phyloP scores from a whole-genome alignment of 2,113 vertebrate genomes.

The Microtus montanus region DNA sequence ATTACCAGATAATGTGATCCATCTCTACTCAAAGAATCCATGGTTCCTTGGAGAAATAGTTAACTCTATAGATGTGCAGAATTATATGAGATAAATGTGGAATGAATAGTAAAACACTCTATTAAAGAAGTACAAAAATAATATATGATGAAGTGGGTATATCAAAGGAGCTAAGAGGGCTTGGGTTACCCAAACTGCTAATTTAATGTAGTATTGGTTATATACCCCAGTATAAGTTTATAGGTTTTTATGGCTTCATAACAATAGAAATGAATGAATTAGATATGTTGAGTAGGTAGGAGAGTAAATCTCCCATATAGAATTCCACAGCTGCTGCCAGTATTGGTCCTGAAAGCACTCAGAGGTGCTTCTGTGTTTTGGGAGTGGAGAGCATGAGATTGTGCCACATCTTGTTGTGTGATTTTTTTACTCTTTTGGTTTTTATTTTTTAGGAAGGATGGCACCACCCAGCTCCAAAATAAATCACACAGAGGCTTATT shows the following conservation, averaged over 20 bases:
- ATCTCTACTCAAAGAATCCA: background rate
- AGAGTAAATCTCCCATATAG: background rate
- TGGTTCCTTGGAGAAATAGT: background rate
- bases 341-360: slow-evolving; percentile 46
- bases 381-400: background rate
- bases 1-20: background rate
- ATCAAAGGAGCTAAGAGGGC: background rate
- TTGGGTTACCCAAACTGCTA: background rate
- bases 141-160: background rate
- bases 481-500: no score
- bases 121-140: background rate
- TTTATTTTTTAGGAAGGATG: no score
- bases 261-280: background rate
- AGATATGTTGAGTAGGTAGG: background rate
- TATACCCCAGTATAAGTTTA: background rate
- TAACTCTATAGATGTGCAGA: background rate
- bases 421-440: no score
- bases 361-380: background rate
- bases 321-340: slow-evolving; percentile 2
- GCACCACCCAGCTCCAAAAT: no score
- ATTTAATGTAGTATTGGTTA: background rate
- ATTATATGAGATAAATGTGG: background rate
- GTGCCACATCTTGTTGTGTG: background rate
- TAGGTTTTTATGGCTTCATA: background rate
- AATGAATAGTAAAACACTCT: background rate